Conservation (phyloP, 35 echinoderm and acorn worm species). For the Ptychodera flava region DNA sequence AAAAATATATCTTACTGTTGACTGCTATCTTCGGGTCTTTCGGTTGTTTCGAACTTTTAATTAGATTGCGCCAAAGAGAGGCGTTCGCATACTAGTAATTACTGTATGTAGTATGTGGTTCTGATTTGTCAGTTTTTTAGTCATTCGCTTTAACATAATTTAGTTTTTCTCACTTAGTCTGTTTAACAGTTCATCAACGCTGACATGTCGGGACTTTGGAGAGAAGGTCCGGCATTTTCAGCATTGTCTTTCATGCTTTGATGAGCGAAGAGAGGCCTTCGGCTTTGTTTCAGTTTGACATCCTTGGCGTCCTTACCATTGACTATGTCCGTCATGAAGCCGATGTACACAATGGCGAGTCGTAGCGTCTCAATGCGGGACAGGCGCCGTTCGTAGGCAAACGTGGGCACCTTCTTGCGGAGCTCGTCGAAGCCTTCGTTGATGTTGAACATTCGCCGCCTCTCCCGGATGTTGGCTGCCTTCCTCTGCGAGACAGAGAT, state of each 20-base stretch:
- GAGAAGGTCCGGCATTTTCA: neutral
- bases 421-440: slow-evolving; percentile 90
- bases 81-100: too few relatives aligned
- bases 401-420: slow-evolving; percentile 63
- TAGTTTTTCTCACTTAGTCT: too few relatives aligned
- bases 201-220: neutral
- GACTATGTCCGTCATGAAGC: slow-evolving; percentile 54
- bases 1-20: too few relatives aligned
- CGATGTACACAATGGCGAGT: slow-evolving; percentile 81
- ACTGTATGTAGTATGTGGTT: too few relatives aligned
- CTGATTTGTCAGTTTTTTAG: too few relatives aligned
- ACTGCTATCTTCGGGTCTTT: too few relatives aligned
- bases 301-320: slow-evolving; percentile 31
- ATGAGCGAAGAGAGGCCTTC: neutral
- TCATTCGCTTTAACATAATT: too few relatives aligned
- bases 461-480: slow-evolving; percentile 80
- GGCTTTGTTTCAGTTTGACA: neutral
- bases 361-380: slow-evolving; percentile 81
- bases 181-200: neutral
- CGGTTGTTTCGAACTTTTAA: too few relatives aligned
- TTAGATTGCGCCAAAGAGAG: too few relatives aligned
- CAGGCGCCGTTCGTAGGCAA: slow-evolving; percentile 59
- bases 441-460: slow-evolving; percentile 78
- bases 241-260: neutral
- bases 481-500: slow-evolving; percentile 64